Percentiles rank a stretch among this genome's conserved stretches.
phyloP scores from a whole-genome alignment of 2,797 vertebrate genomes.

The Microctenopoma stevenorrisi region DNA sequence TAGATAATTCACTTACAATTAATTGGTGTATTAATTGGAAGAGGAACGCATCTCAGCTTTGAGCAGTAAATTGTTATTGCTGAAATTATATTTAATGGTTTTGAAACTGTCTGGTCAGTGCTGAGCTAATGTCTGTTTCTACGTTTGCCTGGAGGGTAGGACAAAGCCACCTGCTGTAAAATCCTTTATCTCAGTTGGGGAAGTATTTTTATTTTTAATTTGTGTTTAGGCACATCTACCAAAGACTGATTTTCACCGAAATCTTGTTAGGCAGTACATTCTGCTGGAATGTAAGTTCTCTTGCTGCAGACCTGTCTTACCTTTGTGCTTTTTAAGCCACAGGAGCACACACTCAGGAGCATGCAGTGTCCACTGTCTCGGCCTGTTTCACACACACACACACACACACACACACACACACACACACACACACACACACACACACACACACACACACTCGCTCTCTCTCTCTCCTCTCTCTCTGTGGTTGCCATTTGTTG shows the following conservation, averaged over 20 bases:
- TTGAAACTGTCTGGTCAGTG: constrained; percentile 43
- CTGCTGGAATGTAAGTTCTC: constrained; percentile 38
- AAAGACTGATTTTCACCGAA: constrained; percentile 56
- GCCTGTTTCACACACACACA: constrained; percentile 23
- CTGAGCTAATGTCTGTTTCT: constrained; percentile 10
- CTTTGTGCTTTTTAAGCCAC: constrained; percentile 57
- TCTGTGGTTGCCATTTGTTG: constrained; percentile 47
- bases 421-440: no score
- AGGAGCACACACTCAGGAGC: constrained; percentile 51
- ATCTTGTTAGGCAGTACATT: constrained; percentile 39
- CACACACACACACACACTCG: no score
- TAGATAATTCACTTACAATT: constrained; percentile 52
- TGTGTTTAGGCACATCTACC: constrained; percentile 15
- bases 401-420: no score
- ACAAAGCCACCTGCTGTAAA: constrained; percentile 26
- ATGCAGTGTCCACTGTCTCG: constrained; percentile 45
- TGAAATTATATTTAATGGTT: constrained; percentile 43
- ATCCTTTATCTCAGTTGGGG: constrained; percentile 34
- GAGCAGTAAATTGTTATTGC: constrained; percentile 38
- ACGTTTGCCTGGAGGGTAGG: constrained; percentile 27
- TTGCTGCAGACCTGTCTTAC: constrained; percentile 56
- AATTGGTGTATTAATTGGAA: constrained; percentile 58
- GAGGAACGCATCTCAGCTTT: constrained; percentile 34
- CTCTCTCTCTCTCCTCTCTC: constrained; percentile 4
- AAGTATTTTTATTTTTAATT: constrained; percentile 18